These are phyloP conservation scores for Catharus ustulatus DNA, from an alignment of 2,797 vertebrate genomes.

Conservation along the genomic window DNA sequence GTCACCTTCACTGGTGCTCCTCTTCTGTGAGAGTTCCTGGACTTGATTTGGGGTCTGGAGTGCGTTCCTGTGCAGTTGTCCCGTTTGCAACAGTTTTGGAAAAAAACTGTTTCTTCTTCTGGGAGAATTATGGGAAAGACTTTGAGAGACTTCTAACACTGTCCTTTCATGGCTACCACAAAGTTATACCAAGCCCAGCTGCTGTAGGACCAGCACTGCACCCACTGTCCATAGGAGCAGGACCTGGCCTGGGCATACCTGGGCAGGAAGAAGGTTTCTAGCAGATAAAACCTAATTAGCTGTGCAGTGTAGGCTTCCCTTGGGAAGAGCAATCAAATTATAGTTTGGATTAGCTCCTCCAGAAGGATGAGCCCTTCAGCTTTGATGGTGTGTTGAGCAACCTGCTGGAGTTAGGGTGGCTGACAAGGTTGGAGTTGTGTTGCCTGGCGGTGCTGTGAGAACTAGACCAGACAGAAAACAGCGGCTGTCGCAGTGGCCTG, in stretches of 20 bases:
- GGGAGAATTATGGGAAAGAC: background rate
- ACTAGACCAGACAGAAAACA: background rate
- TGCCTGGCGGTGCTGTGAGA: background rate
- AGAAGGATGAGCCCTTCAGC: background rate
- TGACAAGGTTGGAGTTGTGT: background rate
- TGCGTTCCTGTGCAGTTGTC: background rate
- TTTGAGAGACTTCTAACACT: background rate
- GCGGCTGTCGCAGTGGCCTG: background rate
- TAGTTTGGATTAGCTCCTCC: background rate
- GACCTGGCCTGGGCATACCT: background rate
- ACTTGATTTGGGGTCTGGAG: background rate
- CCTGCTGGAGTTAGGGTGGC: background rate
- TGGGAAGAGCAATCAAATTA: background rate
- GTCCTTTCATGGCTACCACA: background rate
- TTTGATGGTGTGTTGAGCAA: background rate
- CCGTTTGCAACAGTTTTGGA: background rate
- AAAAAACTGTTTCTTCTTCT: background rate
- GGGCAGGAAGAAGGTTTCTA: background rate
- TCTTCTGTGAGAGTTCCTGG: background rate
- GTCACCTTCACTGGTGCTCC: background rate
- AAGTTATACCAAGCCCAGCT: background rate
- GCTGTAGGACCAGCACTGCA: background rate
- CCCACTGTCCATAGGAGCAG: background rate
- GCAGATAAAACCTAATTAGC: background rate
- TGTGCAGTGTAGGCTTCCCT: background rate